These are phyloP conservation scores for Ophion costatus DNA, from an alignment of 2,888 invertebrate species.

Conservation along the genomic window DNA sequence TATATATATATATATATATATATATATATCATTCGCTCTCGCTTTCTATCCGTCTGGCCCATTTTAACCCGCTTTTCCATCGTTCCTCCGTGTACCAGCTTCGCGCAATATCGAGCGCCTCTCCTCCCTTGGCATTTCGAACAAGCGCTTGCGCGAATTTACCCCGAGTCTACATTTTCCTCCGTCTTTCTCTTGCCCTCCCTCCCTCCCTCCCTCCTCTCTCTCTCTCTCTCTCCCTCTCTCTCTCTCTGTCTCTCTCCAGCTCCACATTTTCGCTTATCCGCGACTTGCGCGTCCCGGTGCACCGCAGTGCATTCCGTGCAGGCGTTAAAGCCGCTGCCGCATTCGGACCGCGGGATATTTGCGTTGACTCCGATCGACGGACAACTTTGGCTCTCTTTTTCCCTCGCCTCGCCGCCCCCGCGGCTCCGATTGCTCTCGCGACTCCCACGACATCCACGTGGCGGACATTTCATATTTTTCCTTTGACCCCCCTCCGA, in stretches of 20 bases:
- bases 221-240: constrained; percentile 5
- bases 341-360: not conserved
- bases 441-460: constrained; percentile 1
- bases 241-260: not conserved
- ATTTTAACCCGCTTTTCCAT: constrained; percentile 45
- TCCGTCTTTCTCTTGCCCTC: not conserved
- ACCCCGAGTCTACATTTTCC: constrained; percentile 37
- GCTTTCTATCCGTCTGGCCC: constrained; percentile 35
- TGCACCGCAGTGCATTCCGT: constrained; percentile 63
- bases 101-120: constrained; percentile 69
- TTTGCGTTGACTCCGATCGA: not conserved
- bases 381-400: not conserved
- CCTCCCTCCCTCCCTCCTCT: not conserved
- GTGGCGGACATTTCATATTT: not conserved
- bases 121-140: constrained; percentile 54
- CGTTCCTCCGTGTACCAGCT: constrained; percentile 46
- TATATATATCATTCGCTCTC: no score
- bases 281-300: constrained; percentile 54
- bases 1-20: no score
- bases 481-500: not conserved
- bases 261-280: constrained; percentile 18
- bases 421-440: not conserved
- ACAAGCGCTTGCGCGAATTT: constrained; percentile 70
- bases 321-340: constrained; percentile 58
- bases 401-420: not conserved